phyloP scores from a whole-genome alignment of 2,113 vertebrate genomes.

The Aphelocoma coerulescens region DNA sequence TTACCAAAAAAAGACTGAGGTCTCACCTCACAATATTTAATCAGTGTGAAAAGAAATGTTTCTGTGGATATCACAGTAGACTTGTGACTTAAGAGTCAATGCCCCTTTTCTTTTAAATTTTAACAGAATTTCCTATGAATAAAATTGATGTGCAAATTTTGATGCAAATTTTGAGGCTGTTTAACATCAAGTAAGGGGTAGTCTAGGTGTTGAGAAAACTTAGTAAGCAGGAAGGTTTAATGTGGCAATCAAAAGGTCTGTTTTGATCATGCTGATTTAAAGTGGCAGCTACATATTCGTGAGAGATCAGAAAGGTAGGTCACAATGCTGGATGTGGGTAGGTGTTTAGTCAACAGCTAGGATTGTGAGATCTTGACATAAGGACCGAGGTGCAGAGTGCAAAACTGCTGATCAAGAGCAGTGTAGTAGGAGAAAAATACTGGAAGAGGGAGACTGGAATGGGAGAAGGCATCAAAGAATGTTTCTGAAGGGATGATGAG shows the following conservation, averaged over 20 bases:
- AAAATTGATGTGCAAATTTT: not conserved
- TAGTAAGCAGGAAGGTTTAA: not conserved
- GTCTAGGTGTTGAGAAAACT: not conserved
- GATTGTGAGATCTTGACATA: slow-evolving; percentile 16
- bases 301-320: slow-evolving; percentile 39
- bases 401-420: not conserved
- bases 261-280: not conserved
- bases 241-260: not conserved
- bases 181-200: not conserved
- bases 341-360: slow-evolving; percentile 39
- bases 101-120: not conserved
- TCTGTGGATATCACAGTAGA: not conserved
- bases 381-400: not conserved
- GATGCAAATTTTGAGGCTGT: not conserved
- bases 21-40: not conserved
- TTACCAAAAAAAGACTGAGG: not conserved
- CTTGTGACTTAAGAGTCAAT: slow-evolving; percentile 6
- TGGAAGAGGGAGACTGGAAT: not conserved
- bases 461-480: not conserved
- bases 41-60: not conserved
- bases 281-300: not conserved
- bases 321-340: slow-evolving; percentile 9
- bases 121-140: not conserved
- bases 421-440: not conserved
- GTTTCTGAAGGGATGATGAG: not conserved